phyloP scores from a whole-genome alignment of 2,888 invertebrate genomes.

The Strigamia maritima region DNA sequence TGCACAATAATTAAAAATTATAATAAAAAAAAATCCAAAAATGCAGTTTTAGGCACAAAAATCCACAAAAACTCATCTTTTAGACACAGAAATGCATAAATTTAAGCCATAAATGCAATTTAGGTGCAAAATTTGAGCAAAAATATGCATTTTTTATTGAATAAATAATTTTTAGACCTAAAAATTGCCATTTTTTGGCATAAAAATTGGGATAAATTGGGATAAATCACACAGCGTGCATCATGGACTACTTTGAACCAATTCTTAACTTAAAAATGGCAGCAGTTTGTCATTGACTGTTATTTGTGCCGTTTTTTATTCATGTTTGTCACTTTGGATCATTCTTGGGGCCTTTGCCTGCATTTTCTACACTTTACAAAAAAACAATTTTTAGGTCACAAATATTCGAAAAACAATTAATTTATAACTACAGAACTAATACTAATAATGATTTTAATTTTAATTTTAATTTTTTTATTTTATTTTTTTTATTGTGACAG shows the following conservation, averaged over 20 bases:
- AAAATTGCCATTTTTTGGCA: too few species aligned
- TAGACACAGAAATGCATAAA: too few species aligned
- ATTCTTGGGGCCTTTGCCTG: background rate
- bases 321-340: background rate
- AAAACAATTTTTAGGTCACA: background rate
- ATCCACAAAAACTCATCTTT: too few species aligned
- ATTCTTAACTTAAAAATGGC: background rate
- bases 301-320: background rate
- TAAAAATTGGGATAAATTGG: too few species aligned
- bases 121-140: too few species aligned
- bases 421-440: constrained; percentile 3
- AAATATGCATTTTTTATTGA: too few species aligned
- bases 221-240: too few species aligned
- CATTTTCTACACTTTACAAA: constrained; percentile 27
- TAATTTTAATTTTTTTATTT: too few species aligned
- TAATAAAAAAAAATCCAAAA: background rate
- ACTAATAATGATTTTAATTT: too few species aligned
- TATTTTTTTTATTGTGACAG: background rate
- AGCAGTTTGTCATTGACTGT: background rate
- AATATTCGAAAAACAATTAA: background rate
- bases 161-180: too few species aligned
- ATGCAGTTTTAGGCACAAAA: background rate
- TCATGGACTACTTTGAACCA: background rate
- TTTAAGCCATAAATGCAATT: too few species aligned
- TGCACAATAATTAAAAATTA: background rate